Base-by-base conservation (phyloP, 2,888 invertebrate species). In the Lithophane ornitopus region DNA sequence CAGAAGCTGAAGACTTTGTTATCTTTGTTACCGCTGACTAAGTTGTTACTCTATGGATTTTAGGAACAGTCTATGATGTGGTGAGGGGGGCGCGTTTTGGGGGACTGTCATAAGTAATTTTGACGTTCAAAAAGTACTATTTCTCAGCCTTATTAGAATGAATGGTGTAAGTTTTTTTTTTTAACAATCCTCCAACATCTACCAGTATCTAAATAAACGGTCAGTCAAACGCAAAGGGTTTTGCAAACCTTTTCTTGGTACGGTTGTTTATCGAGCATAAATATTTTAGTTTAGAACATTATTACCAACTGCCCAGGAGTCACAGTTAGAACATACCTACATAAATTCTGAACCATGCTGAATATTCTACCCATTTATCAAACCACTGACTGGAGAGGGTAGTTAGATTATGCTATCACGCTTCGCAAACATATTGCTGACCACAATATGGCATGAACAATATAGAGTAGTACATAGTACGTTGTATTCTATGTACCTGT, bases 311-410 rank as follows among this genome's bases (percentile, higher is more conserved):
- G 16, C 22, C 16, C 22, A 39, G 34, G 14, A 49, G 9, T 26
- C 3, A 67, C 41, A 28, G 39, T 39, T 22, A 16, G 26, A 67
- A 41, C 6, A 54, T 26, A 34, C 3, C 3, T 34, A 41, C 34
- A 70, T 73, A 34, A 8, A 72, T 34, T 26, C 44, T 39, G 52
- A 28, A 44, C 14, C 41, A 26, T 62, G 52, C 34, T 39, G 61
- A 74, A 72, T 34, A 54, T 74, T 59, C 54, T 63, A 63, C 1
- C 62, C 52, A 63, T 75, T 63, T 46, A 56, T 74, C 62, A 74
- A 75, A 63, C 62, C 56, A 74, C 44, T 70, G 58, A 0, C 70
- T 19, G 3, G 69, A 41, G 52, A 28, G 26, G 22, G 6, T 34
- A 46, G 61, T 54, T 28, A 28, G n/a, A 63, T 54, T n/a, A 22